Evolutionary conservation across 2,113 vertebrate species (phyloP), one percentile per base, ranked within the genome.

Genomic region (Prionailurus viverrinus): DNA sequence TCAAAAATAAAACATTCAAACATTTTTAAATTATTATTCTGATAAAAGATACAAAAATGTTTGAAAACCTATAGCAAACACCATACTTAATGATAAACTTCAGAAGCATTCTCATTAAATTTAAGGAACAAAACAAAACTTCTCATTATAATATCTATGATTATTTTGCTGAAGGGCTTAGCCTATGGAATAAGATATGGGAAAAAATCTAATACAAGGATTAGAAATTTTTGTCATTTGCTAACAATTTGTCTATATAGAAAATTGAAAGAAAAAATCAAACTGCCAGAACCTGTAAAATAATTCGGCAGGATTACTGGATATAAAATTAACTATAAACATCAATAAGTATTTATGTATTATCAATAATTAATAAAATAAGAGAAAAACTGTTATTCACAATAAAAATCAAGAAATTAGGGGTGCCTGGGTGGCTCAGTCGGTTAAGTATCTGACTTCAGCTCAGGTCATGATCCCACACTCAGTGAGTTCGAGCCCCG

Each of bases 331-430:
- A 81, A 71, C 25, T 31, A 71, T 1, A 89, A 97, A 87, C 71
- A 31, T 53, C 39, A 71, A n/a, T 81, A 89, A 66, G 0, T 92
- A 94, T 55, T 66, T 73, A n/a, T 85, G 7, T 33, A 58, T 45
- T 93, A 69, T 68, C n/a, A 86, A 80, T 90, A 69, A 82, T 84
- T 55, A 90, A 80, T 33, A 45, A 86, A 80, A 63, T 81, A 83
- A 83, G 18, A 66, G 6, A 4, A 66, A 90, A 82, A 89, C 11
- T 65, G 33, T 45, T 41, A 18, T 69, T 85, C 21, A 45, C 16
- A 71, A 69, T 91, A 78, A 84, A 74, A 89, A 76, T 65, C 18
- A 66, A 74, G 11, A 92, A 45, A 45, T 45, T 45, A 45, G 45
- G 45, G 7, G 45, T 7, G 7, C 45, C 45, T 45, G 45, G 45